These are phyloP conservation scores for Grammatotria lemairii DNA, from an alignment of 2,113 vertebrate genomes.

Conservation along the genomic window DNA sequence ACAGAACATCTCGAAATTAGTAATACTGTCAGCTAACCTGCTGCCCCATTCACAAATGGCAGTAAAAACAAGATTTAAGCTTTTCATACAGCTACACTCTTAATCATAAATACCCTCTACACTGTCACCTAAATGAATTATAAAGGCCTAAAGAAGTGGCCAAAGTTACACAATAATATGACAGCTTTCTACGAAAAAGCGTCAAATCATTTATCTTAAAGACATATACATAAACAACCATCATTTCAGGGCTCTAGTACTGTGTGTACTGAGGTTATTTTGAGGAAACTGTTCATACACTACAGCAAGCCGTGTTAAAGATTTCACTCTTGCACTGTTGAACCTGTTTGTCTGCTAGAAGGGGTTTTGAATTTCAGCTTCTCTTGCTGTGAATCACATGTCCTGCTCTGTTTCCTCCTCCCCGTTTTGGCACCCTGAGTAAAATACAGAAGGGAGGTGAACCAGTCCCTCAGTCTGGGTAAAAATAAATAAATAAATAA, in stretches of 20 bases:
- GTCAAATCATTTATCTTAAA: constrained; percentile 49
- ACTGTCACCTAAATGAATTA: constrained; percentile 41
- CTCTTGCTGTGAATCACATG: constrained; percentile 54
- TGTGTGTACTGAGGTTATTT: constrained; percentile 3
- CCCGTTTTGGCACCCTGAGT: constrained; percentile 79
- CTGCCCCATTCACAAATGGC: constrained; percentile 50
- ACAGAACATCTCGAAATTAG: constrained; percentile 41
- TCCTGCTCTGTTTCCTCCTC: constrained; percentile 67
- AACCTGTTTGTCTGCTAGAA: not conserved
- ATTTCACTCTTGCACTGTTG: not conserved
- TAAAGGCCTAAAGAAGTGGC: constrained; percentile 47
- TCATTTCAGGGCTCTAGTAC: constrained; percentile 15
- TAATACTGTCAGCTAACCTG: constrained; percentile 37
- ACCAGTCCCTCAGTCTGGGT: constrained; percentile 46
- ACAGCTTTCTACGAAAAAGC: constrained; percentile 28
- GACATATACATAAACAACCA: constrained; percentile 27
- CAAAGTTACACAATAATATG: constrained; percentile 35
- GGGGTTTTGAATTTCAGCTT: constrained; percentile 20
- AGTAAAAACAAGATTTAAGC: constrained; percentile 64
- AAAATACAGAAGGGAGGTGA: constrained; percentile 74
- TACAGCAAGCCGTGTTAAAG: constrained; percentile 5
- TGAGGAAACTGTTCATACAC: constrained; percentile 27
- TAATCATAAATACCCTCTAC: constrained; percentile 33
- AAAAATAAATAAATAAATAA: constrained; percentile 6
- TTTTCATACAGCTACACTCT: constrained; percentile 39